These are phyloP conservation scores for Rhinatrema bivittatum DNA, from an alignment of 2,797 vertebrate genomes.

Conservation along the genomic window DNA sequence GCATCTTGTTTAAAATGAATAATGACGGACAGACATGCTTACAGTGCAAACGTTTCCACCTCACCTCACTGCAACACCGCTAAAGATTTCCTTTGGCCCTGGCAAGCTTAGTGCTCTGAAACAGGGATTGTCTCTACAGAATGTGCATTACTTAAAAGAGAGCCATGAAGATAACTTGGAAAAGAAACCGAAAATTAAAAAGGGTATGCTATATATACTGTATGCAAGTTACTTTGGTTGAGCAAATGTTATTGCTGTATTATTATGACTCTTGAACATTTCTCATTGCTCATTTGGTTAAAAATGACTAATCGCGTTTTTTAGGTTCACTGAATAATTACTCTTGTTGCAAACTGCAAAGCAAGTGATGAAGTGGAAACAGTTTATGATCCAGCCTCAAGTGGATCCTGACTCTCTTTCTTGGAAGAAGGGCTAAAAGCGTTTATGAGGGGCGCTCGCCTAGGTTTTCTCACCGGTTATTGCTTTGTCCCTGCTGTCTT, in stretches of 20 bases:
- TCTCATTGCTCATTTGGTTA: conserved; percentile 5
- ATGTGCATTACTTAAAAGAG: conserved; percentile 1
- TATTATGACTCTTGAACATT: neutral
- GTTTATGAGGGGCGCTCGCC: too few species aligned
- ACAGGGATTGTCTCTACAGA: conserved; percentile 9
- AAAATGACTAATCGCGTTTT: too few species aligned
- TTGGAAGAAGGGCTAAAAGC: too few species aligned
- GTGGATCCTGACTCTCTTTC: too few species aligned
- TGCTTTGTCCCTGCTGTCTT: conserved; percentile 17
- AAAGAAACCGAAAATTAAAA: conserved; percentile 24
- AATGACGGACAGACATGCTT: conserved; percentile 1
- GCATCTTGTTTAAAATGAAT: neutral
- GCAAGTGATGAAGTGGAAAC: too few species aligned
- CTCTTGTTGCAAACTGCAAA: too few species aligned
- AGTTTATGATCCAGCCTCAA: too few species aligned
- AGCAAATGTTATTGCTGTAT: conserved; percentile 28
- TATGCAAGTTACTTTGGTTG: conserved; percentile 18
- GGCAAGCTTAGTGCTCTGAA: neutral
- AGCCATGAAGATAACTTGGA: conserved; percentile 13
- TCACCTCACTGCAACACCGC: rapidly evolving
- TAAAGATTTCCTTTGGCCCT: neutral
- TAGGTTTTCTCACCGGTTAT: conserved; percentile 2
- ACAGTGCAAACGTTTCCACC: rapidly evolving
- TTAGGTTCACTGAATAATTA: too few species aligned
- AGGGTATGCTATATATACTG: conserved; percentile 30